Percentiles rank a stretch among this genome's conserved stretches.
Conservation (phyloP, 2,888 invertebrate species). For the Cheilosia soror region DNA sequence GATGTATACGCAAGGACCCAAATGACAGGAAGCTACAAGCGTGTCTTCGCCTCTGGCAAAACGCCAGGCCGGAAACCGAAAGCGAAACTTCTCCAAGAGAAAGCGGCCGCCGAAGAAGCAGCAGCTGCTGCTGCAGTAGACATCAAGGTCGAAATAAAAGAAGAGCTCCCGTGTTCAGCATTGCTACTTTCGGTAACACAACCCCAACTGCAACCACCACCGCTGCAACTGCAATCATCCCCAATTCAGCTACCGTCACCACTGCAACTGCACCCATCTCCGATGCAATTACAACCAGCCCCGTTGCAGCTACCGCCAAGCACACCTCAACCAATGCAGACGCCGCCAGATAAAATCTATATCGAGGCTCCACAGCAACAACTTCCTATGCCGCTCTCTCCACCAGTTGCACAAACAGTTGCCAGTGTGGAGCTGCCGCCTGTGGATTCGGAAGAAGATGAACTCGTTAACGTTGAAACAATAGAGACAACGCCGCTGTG, state of each 20-base stretch:
- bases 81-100: conserved; percentile 69
- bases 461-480: conserved; percentile 64
- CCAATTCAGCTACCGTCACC: not conserved
- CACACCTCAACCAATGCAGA: not conserved
- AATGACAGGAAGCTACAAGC: conserved; percentile 81
- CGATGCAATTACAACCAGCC: too few relatives aligned
- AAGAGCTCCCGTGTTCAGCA: conserved; percentile 33
- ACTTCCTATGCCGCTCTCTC: not conserved
- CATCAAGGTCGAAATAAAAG: conserved; percentile 44
- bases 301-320: too few relatives aligned
- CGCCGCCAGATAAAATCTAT: not conserved
- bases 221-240: conserved; percentile 50
- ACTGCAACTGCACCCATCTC: not conserved
- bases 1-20: conserved; percentile 85
- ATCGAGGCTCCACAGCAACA: not conserved
- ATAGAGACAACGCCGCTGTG: conserved; percentile 51
- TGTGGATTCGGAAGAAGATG: conserved; percentile 59
- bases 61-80: conserved; percentile 81
- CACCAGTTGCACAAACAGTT: conserved; percentile 4
- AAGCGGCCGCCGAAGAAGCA: conserved; percentile 18
- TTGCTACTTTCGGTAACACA: conserved; percentile 67
- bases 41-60: conserved; percentile 76
- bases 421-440: not conserved
- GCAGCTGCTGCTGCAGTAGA: conserved; percentile 11
- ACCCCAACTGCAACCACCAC: conserved; percentile 77